A percentile compares a stretch with the other conserved stretches of the same genome.
Evolutionary conservation across 1,140 invertebrate species (phyloP).

Genomic region (Magallana ariakensis): DNA sequence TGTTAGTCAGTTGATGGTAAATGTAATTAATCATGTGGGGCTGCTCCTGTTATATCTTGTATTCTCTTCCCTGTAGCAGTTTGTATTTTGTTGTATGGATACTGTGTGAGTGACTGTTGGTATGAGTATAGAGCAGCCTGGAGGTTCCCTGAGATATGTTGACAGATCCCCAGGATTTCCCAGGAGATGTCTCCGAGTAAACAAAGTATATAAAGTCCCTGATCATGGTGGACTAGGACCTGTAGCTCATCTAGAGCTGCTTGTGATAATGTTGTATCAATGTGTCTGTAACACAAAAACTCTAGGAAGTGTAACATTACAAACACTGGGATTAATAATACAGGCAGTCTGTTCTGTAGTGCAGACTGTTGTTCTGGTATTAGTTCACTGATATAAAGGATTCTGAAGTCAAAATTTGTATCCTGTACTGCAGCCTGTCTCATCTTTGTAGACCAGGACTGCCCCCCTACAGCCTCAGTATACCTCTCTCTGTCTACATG

Average conservation of each 20-base stretch:
- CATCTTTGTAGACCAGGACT: conserved; percentile 8
- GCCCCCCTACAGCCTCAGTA: not conserved
- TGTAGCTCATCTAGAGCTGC: not conserved
- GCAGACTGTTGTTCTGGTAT: not conserved
- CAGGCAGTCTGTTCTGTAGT: not conserved
- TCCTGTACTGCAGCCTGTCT: not conserved
- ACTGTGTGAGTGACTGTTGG: not conserved
- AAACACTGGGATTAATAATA: not conserved
- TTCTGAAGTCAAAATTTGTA: rapidly evolving
- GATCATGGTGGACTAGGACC: not conserved
- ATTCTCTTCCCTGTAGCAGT: not conserved
- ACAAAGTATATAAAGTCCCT: not conserved
- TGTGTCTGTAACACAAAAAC: not conserved
- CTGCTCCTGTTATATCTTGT: not conserved
- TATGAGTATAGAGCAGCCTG: not conserved
- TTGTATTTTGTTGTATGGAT: not conserved
- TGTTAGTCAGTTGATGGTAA: no score
- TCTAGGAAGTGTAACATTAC: not conserved
- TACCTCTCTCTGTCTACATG: not conserved
- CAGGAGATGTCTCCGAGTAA: not conserved
- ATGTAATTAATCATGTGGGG: no score
- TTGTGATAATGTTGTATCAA: not conserved
- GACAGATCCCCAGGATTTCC: not conserved
- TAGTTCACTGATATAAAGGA: not conserved
- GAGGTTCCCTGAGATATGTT: not conserved